Evolutionary conservation across 2,113 vertebrate genomes (phyloP), one percentile per base, ranked within the genome.

Genomic region (Pantherophis guttatus): DNA sequence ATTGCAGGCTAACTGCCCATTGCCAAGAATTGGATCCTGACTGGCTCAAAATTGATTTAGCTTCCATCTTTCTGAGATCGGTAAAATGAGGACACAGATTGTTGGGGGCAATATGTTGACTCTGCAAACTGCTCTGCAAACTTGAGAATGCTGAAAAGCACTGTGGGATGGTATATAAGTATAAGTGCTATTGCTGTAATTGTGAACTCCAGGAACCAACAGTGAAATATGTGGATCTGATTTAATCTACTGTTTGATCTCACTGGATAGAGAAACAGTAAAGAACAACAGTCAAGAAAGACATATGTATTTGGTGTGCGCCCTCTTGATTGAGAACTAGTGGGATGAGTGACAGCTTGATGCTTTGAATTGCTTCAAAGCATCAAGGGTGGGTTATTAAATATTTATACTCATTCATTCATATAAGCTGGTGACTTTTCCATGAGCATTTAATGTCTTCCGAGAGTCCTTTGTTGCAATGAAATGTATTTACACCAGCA

Each of bases 381-480:
- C 39, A 44, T 44, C 39, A 44, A 44, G 75, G 55, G 85, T 90
- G 92, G 33, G 44, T 58, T 88, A 50, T 11, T 70, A 44, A 87
- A 81, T 88, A 93, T 91, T 93, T 81, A 85, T 57, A 94, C 24
- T 92, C 39, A 39, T 65, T 92, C 44, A 12, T 15, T 89, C 26
- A 13, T 89, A 55, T n/a, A 57, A 12, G 23, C n/a, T 29, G 23
- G 24, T 94, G 58, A 1, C 11, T 62, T 55, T 17, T 86, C 91
- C 52, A 93, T 39, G 90, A 92, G 52, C 15, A 39, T 11, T 10
- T 86, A 81, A 44, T 81, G 17, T 52, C 75, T 24, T 85, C 23
- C 29, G 94, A 59, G 93, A 24, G 62, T 58, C 24, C 85, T 91
- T 93, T 94, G 33, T 44, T 95, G 94, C 91, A 86, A 19, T 91